A percentile compares a stretch with the other conserved stretches of the same genome.
Conservation (phyloP, 2,888 invertebrate genomes). For the Drosophila rellima region DNA sequence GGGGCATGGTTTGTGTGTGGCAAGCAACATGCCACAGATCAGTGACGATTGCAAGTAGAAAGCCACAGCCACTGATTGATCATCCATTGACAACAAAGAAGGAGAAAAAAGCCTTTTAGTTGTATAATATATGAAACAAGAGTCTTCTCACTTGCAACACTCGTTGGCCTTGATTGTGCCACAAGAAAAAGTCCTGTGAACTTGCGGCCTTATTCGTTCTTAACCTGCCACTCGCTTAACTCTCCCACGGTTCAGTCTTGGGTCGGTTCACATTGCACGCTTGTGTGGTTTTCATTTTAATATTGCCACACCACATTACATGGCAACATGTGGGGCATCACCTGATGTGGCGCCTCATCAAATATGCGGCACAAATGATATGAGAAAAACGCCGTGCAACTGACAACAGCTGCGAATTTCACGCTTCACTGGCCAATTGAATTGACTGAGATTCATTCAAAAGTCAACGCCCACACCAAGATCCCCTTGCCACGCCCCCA, state of each 20-base stretch:
- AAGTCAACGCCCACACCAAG: conserved; percentile 63
- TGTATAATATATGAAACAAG: conserved; percentile 3
- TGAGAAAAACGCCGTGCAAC: conserved; percentile 59
- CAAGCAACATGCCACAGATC: conserved; percentile 39
- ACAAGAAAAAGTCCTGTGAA: conserved; percentile 44
- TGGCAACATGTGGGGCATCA: conserved; percentile 38
- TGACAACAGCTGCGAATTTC: conserved; percentile 76
- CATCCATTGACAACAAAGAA: conserved; percentile 9
- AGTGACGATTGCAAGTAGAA: conserved; percentile 37
- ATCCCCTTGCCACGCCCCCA: conserved; percentile 12
- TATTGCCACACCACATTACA: conserved; percentile 56
- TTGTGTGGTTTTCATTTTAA: conserved; percentile 60
- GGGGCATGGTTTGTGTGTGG: conserved; percentile 57
- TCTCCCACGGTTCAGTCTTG: conserved; percentile 22
- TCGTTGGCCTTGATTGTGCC: neutral
- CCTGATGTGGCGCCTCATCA: conserved; percentile 69
- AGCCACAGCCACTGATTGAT: conserved; percentile 36
- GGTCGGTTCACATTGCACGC: conserved; percentile 36
- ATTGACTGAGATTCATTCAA: conserved; percentile 78
- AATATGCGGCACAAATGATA: conserved; percentile 61
- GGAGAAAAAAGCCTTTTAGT: neutral
- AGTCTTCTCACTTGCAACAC: conserved; percentile 9
- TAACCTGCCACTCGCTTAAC: conserved; percentile 45
- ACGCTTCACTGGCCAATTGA: conserved; percentile 71
- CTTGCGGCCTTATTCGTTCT: conserved; percentile 46